These are phyloP conservation scores for Tarsius wallacei DNA, from an alignment of 2,797 vertebrate genomes.

Conservation along the genomic window DNA sequence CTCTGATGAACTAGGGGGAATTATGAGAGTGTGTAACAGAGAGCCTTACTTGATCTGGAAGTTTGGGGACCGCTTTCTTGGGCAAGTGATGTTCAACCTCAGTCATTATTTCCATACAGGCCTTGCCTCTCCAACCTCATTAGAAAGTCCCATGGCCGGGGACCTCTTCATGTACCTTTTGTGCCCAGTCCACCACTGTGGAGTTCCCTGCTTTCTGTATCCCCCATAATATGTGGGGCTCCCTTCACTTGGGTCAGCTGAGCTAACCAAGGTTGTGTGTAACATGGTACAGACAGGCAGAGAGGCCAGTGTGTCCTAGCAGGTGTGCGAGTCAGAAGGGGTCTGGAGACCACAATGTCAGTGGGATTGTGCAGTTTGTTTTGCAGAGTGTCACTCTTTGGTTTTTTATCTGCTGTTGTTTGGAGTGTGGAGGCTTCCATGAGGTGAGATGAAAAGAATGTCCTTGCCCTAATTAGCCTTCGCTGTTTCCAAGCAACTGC, in stretches of 20 bases:
- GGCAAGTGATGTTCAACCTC: background rate
- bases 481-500: background rate
- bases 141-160: background rate
- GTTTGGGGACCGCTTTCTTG: background rate
- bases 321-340: background rate
- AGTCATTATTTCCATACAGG: background rate
- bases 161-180: background rate
- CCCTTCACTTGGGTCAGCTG: background rate
- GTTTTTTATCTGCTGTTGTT: background rate
- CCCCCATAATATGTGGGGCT: background rate
- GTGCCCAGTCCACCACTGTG: background rate
- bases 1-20: background rate
- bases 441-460: background rate
- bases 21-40: background rate
- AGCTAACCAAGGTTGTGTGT: background rate
- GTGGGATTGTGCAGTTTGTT: background rate
- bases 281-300: background rate
- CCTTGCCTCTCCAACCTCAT: background rate
- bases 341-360: background rate
- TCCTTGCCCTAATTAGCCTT: background rate
- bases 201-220: background rate
- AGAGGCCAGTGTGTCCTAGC: background rate
- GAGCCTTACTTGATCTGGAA: background rate
- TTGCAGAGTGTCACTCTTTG: background rate
- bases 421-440: background rate